These are phyloP conservation scores for Neuroterus valhalla DNA, from an alignment of 1,140 invertebrate species.

Conservation along the genomic window DNA sequence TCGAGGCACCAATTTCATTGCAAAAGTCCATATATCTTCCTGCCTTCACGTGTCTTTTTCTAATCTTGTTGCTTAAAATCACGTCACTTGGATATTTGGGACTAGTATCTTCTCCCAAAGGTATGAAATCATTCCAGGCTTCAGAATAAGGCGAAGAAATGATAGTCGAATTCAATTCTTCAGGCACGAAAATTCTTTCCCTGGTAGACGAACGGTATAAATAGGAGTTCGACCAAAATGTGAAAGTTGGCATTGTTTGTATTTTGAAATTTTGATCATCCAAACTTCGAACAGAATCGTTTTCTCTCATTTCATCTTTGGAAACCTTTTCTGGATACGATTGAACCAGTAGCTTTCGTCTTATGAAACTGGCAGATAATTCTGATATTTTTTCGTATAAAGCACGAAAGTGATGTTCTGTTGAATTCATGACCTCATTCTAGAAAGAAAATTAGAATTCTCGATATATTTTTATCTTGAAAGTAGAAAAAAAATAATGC, in stretches of 20 bases:
- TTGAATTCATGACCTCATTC: constrained; percentile 42
- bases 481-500: too few relatives aligned
- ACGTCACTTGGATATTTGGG: neutral
- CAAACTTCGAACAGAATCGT: neutral
- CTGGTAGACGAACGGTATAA: constrained; percentile 37
- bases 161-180: neutral
- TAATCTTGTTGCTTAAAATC: neutral
- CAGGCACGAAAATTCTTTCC: constrained; percentile 38
- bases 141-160: neutral
- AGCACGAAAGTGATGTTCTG: constrained; percentile 51
- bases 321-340: constrained; percentile 13
- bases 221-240: constrained; percentile 34
- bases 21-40: neutral
- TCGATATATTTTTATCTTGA: neutral
- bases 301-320: constrained; percentile 14
- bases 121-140: constrained; percentile 31
- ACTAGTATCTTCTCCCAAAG: constrained; percentile 27
- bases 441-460: constrained; percentile 39
- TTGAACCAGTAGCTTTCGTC: constrained; percentile 32
- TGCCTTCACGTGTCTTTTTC: neutral
- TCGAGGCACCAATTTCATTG: constrained; percentile 24
- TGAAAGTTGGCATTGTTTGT: neutral
- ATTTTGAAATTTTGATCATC: constrained; percentile 22
- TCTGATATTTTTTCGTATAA: constrained; percentile 52
- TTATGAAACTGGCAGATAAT: constrained; percentile 41